Base-by-base conservation (phyloP, 2,797 vertebrate species). In the Tapirus indicus region DNA sequence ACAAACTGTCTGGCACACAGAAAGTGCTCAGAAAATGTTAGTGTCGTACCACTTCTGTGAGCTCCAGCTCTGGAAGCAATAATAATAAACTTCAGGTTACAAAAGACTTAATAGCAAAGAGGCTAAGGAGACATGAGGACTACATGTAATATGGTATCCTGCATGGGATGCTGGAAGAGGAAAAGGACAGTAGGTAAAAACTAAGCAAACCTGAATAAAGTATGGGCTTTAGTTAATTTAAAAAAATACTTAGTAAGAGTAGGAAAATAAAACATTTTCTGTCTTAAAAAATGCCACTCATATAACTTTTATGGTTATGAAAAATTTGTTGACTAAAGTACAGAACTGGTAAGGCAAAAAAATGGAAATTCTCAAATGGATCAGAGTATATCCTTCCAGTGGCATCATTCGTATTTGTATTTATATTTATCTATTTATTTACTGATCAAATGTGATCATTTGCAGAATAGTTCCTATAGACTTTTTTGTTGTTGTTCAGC, bases 191-290 rank as follows among this genome's bases (percentile, higher is more conserved):
- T n/a, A 38, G 49, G 54, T 56, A 71, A 75, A 92, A 90, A 84
- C 72, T 18, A 74, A 66, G 27, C 12, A 58, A 54, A 83, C 83
- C 4, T 10, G 20, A 69, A 16, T 49, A 32, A 95, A 69, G 8
- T 44, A 23, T 25, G 32, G 38, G 27, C 23, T 74, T 96, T 23
- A 32, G 27, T 60, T 77, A 32, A 86, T 83, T 89, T 56, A 6
- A 8, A 74, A 87, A 94, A 78, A 58, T 54, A 83, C 29, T 13
- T 47, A 78, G 38, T 68, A 62, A 77, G 23, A 74, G 18, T 47
- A 35, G 41, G 60, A 69, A 92, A 97, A 74, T 56, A 72, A 86
- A 89, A 62, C 35, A 16, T 54, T 86, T 91, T 80, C 23, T 66
- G 16, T 79, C 62, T n/a, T 11, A 49, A 84, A 85, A 86, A 47